Conservation (phyloP, 2,113 vertebrate species). For the Forbesichthys agassizii region DNA sequence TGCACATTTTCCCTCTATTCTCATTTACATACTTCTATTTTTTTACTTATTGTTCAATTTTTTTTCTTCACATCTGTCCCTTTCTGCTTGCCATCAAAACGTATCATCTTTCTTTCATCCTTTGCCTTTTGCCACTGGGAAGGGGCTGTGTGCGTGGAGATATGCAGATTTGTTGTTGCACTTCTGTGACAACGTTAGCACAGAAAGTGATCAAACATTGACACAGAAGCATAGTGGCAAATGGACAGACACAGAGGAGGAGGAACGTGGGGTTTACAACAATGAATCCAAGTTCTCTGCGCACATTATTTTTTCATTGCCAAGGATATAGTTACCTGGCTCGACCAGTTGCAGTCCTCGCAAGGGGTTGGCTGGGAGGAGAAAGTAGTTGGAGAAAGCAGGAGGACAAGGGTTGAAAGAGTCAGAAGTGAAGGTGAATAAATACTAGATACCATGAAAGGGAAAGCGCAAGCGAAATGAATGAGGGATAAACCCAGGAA, state of each 20-base stretch:
- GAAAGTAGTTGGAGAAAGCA: not conserved
- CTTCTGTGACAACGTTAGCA: constrained; percentile 38
- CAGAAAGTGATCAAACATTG: constrained; percentile 49
- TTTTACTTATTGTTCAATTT: constrained; percentile 31
- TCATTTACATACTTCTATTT: constrained; percentile 25
- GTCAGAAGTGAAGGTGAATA: constrained; percentile 13
- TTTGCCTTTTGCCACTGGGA: constrained; percentile 34
- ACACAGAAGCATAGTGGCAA: constrained; percentile 25
- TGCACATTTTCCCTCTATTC: constrained; percentile 19
- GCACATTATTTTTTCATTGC: not conserved
- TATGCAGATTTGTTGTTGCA: constrained; percentile 40
- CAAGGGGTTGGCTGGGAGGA: not conserved
- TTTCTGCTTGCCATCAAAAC: constrained; percentile 41
- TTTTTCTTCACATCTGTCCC: constrained; percentile 40
- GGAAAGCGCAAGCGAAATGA: constrained; percentile 25
- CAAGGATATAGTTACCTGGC: not conserved
- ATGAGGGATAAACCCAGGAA: constrained; percentile 23
- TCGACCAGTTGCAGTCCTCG: not conserved
- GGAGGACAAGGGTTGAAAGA: not conserved
- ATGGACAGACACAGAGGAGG: constrained; percentile 5
- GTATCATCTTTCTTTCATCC: constrained; percentile 46
- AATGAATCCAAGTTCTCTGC: constrained; percentile 5
- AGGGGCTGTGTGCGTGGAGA: constrained; percentile 13
- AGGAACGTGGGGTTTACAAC: not conserved
- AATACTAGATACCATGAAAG: constrained; percentile 21